Evolutionary conservation across 2,113 vertebrate species (phyloP).

Genomic region (Daphoenositta chrysoptera): DNA sequence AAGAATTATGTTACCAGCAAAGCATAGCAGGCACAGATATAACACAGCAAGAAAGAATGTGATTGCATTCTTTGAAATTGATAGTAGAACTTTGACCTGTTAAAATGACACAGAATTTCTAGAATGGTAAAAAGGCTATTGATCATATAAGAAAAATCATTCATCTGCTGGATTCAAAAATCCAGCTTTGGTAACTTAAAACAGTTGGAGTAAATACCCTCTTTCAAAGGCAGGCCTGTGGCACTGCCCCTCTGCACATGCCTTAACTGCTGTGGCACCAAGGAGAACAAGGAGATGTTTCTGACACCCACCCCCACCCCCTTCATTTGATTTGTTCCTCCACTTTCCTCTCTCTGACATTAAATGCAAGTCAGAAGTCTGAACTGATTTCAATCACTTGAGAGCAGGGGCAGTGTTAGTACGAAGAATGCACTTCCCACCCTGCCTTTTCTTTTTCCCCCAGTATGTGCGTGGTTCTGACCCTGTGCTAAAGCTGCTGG

Average conservation of each 20-base stretch:
- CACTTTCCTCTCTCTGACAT: not conserved
- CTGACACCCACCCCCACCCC: too few species aligned
- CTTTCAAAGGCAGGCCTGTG: not conserved
- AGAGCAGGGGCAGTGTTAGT: not conserved
- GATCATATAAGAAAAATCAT: not conserved
- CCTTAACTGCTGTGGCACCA: not conserved
- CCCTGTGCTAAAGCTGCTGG: slow-evolving; percentile 97
- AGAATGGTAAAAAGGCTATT: not conserved
- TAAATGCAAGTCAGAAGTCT: not conserved
- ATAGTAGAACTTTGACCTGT: not conserved
- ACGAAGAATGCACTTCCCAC: not conserved
- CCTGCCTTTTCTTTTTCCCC: not conserved
- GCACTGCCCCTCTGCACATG: not conserved
- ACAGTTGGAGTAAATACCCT: not conserved
- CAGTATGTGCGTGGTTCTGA: slow-evolving; percentile 98
- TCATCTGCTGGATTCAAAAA: not conserved
- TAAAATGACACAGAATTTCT: not conserved
- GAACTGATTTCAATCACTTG: not conserved
- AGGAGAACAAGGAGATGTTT: not conserved
- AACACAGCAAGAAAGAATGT: not conserved
- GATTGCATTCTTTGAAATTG: not conserved
- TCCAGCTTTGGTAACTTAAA: not conserved
- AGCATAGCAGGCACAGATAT: not conserved
- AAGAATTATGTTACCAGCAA: not conserved
- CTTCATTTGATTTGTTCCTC: not conserved